Evolutionary conservation across 2,797 vertebrate genomes (phyloP), one percentile per base, ranked within the genome.

Genomic region (Lepilemur septentrionalis): DNA sequence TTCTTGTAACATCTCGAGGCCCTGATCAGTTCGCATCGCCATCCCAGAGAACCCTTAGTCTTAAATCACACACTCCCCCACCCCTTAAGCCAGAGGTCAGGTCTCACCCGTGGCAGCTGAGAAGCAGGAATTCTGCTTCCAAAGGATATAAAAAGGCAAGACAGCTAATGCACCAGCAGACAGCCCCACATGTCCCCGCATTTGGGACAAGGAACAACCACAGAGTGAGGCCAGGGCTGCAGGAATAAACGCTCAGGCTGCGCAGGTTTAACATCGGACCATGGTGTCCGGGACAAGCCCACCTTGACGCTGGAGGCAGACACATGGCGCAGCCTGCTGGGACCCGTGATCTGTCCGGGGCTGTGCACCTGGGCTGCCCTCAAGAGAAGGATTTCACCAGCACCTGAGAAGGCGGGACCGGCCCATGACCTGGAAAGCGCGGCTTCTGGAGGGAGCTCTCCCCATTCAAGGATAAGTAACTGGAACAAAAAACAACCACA

Each of bases 321-420:
- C 38, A 12, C 2, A 0, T 0, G 0, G 28, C 1, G 3, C 0
- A 1, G 57, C 48, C 25, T 1, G 14, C 59, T 55, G 35, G 48
- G 0, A 0, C 63, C 8, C 9, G 2, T 0, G 4, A 5, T 35
- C 11, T 13, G 9, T 46, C 52, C 3, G 35, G 70, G 81, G 20
- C 43, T 5, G 13, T 28, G 38, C 22, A 15, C 0, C 2, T 25
- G 23, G 30, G 0, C 0, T 30, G 38, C 65, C 61, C 15, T 7
- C 0, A 18, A 46, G 35, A 75, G 28, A 32, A 55, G 32, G 59
- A 13, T 0, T 18, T 17, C 14, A 1, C 2, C 48, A 14, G 69
- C 48, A 32, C 25, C 84, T 23, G 8, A 20, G 30, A 18, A 50
- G 0, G 2, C 30, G 0, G 38, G 18, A 5, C 30, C 0, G 1